Evolutionary conservation across 2,888 invertebrate species (phyloP), one percentile per base, ranked within the genome.

Genomic region (Galeruca laticollis): DNA sequence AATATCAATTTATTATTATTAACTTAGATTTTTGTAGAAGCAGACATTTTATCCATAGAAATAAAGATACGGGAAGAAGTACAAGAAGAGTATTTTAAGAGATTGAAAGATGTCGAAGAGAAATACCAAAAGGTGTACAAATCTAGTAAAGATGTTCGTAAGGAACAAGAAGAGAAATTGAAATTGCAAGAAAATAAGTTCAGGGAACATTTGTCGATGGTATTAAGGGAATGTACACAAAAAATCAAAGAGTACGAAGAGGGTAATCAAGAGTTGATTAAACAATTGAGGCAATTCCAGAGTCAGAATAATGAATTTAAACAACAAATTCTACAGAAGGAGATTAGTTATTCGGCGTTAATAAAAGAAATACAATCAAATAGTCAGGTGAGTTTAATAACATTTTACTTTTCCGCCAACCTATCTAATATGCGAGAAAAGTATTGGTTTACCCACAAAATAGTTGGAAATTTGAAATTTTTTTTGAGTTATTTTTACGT

Each of bases 101-200:
- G 79, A 49, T 69, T 81, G 59, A 71, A 71, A 37, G 78, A 80
- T 33, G 78, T 82, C n/a, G 82, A 82, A 72, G 74, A 75, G 8
- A 74, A 75, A 33, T 82, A 82, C 63, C 75, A 78, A 68, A 75
- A 75, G 33, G 73, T 77, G 8, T 66, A 66, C 21, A 35, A 31
- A 10, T 56, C 63, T 1, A 65, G 43, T 21, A 61, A 68, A 13
- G 76, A 77, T 15, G 51, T 78, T 31, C 77, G 76, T 15, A 76
- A 77, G 60, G 74, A 77, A 60, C 76, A 81, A 71, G 68, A 75
- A 31, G 76, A 78, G 11, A 77, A 78, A 71, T 71, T 77, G 40
- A 78, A 79, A 65, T 69, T 72, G 26, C 79, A 79, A 70, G 82
- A 82, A 61, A 71, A 69, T 35, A 77, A 72, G 60, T 79, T 78